These are phyloP conservation scores for Pipra filicauda DNA, from an alignment of 2,113 vertebrate genomes.

Conservation along the genomic window DNA sequence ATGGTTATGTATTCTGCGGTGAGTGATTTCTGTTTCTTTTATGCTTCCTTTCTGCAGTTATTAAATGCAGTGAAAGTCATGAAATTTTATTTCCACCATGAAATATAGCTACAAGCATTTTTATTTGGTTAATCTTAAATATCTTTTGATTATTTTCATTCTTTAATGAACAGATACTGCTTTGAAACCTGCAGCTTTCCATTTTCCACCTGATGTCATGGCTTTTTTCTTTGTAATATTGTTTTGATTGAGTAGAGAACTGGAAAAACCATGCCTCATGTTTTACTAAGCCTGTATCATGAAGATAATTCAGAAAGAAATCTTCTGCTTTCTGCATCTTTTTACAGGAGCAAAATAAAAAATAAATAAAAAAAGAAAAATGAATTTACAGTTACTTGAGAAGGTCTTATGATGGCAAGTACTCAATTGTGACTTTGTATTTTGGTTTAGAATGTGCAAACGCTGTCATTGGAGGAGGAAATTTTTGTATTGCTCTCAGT, in stretches of 20 bases:
- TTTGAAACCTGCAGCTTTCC: neutral
- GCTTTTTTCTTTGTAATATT: neutral
- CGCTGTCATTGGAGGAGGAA: neutral
- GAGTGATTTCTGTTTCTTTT: slow-evolving; percentile 49
- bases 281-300: neutral
- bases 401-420: neutral
- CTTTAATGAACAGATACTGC: neutral
- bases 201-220: neutral
- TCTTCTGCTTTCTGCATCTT: neutral
- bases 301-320: neutral
- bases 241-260: neutral
- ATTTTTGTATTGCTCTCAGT: neutral
- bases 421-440: neutral
- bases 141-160: neutral
- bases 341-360: neutral
- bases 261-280: neutral
- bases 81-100: neutral
- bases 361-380: neutral
- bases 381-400: neutral
- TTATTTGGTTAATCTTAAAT: neutral
- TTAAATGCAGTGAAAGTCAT: neutral
- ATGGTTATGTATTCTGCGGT: slow-evolving; percentile 83
- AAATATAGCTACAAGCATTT: neutral
- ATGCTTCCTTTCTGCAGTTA: neutral
- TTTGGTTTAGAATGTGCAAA: neutral